Conservation (phyloP, 2,113 vertebrate genomes). For the Rhabdornis inornatus region DNA sequence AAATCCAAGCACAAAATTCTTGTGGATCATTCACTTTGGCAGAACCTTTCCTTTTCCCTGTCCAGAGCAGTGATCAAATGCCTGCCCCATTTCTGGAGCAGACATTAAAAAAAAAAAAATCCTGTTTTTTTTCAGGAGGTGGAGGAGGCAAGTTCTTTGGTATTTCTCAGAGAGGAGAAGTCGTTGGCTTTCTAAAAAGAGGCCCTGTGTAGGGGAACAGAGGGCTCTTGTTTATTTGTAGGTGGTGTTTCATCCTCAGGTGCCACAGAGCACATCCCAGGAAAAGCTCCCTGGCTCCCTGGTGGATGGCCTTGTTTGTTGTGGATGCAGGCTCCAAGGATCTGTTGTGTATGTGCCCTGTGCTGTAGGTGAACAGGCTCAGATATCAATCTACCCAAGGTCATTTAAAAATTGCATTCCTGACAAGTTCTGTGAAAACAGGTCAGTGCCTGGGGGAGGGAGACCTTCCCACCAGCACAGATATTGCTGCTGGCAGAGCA, state of each 20-base stretch:
- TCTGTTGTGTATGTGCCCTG: neutral
- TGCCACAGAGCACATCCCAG: neutral
- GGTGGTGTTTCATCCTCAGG: neutral
- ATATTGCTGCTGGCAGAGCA: neutral
- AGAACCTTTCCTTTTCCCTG: neutral
- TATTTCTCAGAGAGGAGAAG: neutral
- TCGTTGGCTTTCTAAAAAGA: rapidly evolving
- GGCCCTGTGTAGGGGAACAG: rapidly evolving
- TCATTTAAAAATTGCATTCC: neutral
- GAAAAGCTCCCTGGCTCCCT: neutral
- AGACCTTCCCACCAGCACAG: neutral
- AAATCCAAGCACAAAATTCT: neutral
- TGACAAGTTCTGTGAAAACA: neutral
- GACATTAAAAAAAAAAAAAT: neutral
- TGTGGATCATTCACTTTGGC: neutral
- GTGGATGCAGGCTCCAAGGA: neutral
- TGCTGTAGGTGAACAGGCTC: constrained; percentile 15
- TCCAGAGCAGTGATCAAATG: neutral
- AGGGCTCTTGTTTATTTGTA: neutral
- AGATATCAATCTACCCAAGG: neutral
- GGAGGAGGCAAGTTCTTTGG: neutral
- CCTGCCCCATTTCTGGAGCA: neutral
- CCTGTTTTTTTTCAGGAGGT: neutral
- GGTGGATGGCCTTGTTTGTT: neutral
- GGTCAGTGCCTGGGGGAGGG: neutral